A percentile compares a stretch with the other conserved stretches of the same genome.
These are phyloP conservation scores for Andricus curvator DNA, from an alignment of 2,888 invertebrate genomes.

Conservation along the genomic window DNA sequence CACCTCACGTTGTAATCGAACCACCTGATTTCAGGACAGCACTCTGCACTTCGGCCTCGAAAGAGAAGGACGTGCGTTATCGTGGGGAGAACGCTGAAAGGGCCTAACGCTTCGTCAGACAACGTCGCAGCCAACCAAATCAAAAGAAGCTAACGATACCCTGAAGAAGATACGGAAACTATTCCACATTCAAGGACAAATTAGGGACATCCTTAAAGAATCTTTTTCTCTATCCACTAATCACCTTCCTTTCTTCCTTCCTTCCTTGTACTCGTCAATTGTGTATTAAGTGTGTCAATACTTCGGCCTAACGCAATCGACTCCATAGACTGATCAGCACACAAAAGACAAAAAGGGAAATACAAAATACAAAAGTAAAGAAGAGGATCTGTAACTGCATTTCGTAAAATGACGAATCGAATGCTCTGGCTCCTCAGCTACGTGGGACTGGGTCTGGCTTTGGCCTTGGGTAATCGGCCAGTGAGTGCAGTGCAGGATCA, in stretches of 20 bases:
- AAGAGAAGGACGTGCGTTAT: conserved; percentile 37
- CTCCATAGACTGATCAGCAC: conserved; percentile 6
- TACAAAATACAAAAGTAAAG: not conserved
- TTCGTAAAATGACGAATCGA: conserved; percentile 70
- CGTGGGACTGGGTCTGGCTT: conserved; percentile 73
- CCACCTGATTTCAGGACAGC: conserved; percentile 57
- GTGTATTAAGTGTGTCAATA: not conserved
- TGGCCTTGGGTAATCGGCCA: conserved; percentile 71
- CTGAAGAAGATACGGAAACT: not conserved
- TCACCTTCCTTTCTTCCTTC: conserved; percentile 18
- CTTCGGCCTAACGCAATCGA: conserved; percentile 37
- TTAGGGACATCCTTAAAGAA: conserved; percentile 45
- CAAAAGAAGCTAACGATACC: conserved; percentile 5
- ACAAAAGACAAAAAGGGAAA: not conserved
- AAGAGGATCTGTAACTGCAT: not conserved
- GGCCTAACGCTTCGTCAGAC: conserved; percentile 26
- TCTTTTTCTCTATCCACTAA: conserved; percentile 40
- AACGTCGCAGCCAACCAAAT: conserved; percentile 17
- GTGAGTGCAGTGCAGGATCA: conserved; percentile 59
- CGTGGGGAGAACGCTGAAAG: conserved; percentile 17
- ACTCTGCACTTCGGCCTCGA: conserved; percentile 37
- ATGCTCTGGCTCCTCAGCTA: conserved; percentile 74
- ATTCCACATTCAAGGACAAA: not conserved
- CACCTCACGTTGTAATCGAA: conserved; percentile 48
- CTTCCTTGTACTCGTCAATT: conserved; percentile 38